Base-by-base conservation (phyloP, 1,140 invertebrate genomes). In the Platorchestia sp. region DNA sequence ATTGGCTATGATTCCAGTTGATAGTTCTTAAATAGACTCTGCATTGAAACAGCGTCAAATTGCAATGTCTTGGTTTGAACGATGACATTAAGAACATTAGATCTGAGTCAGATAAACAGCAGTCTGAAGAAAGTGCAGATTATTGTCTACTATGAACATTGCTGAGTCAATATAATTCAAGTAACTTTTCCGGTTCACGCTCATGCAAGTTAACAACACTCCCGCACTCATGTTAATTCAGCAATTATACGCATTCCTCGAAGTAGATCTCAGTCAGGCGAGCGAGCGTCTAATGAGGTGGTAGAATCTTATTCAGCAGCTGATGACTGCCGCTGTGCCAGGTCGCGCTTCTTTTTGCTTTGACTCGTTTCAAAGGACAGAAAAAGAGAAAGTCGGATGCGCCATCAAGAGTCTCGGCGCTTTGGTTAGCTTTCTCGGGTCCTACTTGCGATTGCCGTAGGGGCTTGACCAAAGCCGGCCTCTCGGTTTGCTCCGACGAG, bases 341-440 rank as follows among this genome's bases (percentile, higher is more conserved):
- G 43, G 87, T 41, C n/a, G 87, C 87, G 41, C 42, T 36, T 89
- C 36, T 75, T 75, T 75, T 36, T 75, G 14, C 36, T 1, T 36
- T 36, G 59, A 75, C 59, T 75, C 59, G 59, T 75, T 89, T 89
- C 87, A 44, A 14, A 44, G n/a, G 41, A 89, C 87, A 89, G 87
- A 89, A 44, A 75, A 89, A 89, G 87, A 89, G 87, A 89, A 89
- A 89, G 87, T 89, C 87, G 10, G n/a, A 75, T 75, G 59, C 59
- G 59, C 59, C 59, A 75, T 75, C 59, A 75, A 75, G 59, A 75
- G 59, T 75, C 59, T 75, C 10, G 59, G 1, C 10, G 59, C 59
- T 75, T 75, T 75, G 10, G 59, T 75, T 75, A 75, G 59, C 59
- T 75, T 36, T 75, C 59, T 75, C 59, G 19, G 59, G 59, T 75